Conservation (phyloP, 1,140 invertebrate species). For the Achroia grisella region DNA sequence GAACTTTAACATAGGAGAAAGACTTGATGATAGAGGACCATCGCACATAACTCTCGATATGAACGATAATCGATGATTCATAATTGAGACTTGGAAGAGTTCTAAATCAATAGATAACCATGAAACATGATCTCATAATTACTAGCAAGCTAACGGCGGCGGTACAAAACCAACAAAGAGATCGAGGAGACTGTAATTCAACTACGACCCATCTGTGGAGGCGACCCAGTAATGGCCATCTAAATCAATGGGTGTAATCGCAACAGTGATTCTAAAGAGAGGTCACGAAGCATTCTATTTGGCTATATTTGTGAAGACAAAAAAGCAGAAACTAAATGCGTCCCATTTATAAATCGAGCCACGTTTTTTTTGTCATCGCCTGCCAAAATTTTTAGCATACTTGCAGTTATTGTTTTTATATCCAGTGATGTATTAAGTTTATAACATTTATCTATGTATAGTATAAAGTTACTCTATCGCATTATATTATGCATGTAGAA, state of each 20-base stretch:
- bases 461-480: too few species aligned
- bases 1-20: constrained; percentile 22
- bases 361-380: constrained; percentile 35
- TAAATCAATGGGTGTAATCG: constrained; percentile 64
- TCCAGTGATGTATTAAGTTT: constrained; percentile 11
- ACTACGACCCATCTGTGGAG: constrained; percentile 41
- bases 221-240: constrained; percentile 38
- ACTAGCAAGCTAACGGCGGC: constrained; percentile 35
- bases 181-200: constrained; percentile 52
- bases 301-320: constrained; percentile 53
- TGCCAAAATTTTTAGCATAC: constrained; percentile 20
- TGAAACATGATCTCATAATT: constrained; percentile 64
- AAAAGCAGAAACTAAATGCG: constrained; percentile 28
- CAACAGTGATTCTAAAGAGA: constrained; percentile 53
- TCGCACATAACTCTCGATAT: constrained; percentile 34
- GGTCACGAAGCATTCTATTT: constrained; percentile 54
- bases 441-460: not conserved
- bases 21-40: constrained; percentile 28
- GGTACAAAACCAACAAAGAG: constrained; percentile 51
- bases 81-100: constrained; percentile 53
- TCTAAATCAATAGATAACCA: constrained; percentile 56
- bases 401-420: constrained; percentile 25
- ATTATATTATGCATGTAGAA: not conserved
- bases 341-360: constrained; percentile 33
- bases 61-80: constrained; percentile 48